These are phyloP conservation scores for Saccopteryx leptura DNA, from an alignment of 2,113 vertebrate genomes.

Conservation along the genomic window DNA sequence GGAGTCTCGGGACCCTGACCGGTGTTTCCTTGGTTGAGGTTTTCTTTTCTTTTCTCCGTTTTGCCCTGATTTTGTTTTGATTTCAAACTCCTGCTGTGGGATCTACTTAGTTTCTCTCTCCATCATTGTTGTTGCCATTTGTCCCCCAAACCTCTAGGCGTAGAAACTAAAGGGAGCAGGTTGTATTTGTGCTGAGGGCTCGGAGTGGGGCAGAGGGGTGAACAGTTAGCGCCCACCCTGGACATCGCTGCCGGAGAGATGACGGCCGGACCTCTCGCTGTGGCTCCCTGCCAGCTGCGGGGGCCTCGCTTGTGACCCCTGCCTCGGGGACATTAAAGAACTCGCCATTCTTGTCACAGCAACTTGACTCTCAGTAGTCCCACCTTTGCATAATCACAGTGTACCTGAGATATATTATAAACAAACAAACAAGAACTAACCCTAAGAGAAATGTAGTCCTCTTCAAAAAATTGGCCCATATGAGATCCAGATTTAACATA, in stretches of 20 bases:
- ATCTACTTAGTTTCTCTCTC: not conserved
- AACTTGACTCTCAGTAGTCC: not conserved
- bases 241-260: too few relatives aligned
- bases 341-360: not conserved
- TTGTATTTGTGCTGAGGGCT: not conserved
- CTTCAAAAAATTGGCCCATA: not conserved
- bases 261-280: fast-evolving
- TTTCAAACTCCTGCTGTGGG: not conserved
- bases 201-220: not conserved
- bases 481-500: not conserved
- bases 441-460: not conserved
- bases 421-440: not conserved
- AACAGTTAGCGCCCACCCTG: fast-evolving
- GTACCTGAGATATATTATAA: not conserved
- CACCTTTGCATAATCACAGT: not conserved
- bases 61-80: not conserved
- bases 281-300: not conserved
- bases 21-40: not conserved
- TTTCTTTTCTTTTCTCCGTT: not conserved
- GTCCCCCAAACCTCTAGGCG: not conserved
- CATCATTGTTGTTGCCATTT: not conserved
- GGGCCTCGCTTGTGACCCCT: too few relatives aligned
- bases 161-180: not conserved
- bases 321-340: not conserved
- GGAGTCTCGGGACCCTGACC: not conserved